Evolutionary conservation across 2,797 vertebrate species (phyloP).

Genomic region (Anniella stebbinsi): DNA sequence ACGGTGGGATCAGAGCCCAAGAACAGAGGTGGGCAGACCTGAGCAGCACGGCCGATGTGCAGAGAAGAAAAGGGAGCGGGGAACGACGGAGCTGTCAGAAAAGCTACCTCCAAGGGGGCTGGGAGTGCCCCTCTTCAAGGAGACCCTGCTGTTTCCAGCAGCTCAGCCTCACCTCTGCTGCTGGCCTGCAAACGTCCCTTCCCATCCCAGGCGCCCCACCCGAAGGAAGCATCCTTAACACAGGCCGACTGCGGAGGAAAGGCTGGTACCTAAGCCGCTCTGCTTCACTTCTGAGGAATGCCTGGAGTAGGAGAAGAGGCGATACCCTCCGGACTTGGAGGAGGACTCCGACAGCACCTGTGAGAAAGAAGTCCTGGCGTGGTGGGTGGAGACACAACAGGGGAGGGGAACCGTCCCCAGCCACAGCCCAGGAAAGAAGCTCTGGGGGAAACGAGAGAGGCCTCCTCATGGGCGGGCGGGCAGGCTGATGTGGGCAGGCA

Average conservation of each 20-base stretch:
- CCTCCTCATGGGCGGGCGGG: too few relatives aligned
- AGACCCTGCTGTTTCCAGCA: not conserved
- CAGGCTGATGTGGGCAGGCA: not conserved
- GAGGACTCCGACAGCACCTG: slow-evolving; percentile 97
- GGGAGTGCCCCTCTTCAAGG: fast-evolving
- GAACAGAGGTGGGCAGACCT: too few relatives aligned
- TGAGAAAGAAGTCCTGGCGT: slow-evolving; percentile 28
- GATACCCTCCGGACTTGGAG: slow-evolving; percentile 91
- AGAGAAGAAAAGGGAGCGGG: too few relatives aligned
- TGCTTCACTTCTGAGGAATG: slow-evolving; percentile 97
- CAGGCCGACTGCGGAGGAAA: not conserved
- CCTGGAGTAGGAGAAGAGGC: slow-evolving; percentile 93
- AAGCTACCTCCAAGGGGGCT: not conserved
- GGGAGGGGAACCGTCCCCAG: not conserved
- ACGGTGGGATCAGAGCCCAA: too few relatives aligned
- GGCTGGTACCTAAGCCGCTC: slow-evolving; percentile 93
- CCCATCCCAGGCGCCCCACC: not conserved
- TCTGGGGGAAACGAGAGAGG: not conserved
- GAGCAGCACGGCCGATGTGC: too few relatives aligned
- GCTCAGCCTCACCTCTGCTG: slow-evolving; percentile 16
- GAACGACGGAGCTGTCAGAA: too few relatives aligned
- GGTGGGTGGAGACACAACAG: not conserved
- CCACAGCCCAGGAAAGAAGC: not conserved
- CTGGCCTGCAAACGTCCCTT: not conserved
- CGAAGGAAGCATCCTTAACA: not conserved